Evolutionary conservation across 2,888 invertebrate species (phyloP).

Genomic region (Leptinotarsa haldemani): DNA sequence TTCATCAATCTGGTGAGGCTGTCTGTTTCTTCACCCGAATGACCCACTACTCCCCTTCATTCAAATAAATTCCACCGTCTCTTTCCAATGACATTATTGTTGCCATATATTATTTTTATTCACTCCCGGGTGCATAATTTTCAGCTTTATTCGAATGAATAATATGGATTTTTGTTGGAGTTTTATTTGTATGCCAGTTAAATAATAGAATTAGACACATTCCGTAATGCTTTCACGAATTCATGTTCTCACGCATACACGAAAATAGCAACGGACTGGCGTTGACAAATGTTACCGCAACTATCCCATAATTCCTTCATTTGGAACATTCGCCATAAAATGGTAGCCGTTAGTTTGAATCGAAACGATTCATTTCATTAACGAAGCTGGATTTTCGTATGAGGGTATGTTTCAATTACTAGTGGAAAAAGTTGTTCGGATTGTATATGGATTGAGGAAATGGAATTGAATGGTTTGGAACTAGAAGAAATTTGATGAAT

Average conservation of each 20-base stretch:
- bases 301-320: slow-evolving; percentile 51
- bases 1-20: too few species aligned
- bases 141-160: not conserved
- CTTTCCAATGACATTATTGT: not conserved
- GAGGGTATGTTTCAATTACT: not conserved
- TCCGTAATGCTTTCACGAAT: slow-evolving; percentile 1
- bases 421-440: not conserved
- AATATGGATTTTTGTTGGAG: not conserved
- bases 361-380: slow-evolving; percentile 45
- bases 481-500: too few species aligned
- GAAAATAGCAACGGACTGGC: slow-evolving; percentile 43
- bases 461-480: too few species aligned
- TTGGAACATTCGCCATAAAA: slow-evolving; percentile 46
- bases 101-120: not conserved
- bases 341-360: slow-evolving; percentile 50
- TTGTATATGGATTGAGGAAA: too few species aligned
- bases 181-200: slow-evolving; percentile 1
- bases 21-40: too few species aligned
- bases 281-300: slow-evolving; percentile 52
- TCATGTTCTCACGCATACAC: slow-evolving; percentile 11
- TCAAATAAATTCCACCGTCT: not conserved
- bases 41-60: not conserved
- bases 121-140: not conserved
- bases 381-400: slow-evolving; percentile 32
- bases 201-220: slow-evolving; percentile 9